A percentile compares a stretch with the other conserved stretches of the same genome.
Evolutionary conservation across 2,888 invertebrate genomes (phyloP).

Genomic region (Amphipoea lucens): DNA sequence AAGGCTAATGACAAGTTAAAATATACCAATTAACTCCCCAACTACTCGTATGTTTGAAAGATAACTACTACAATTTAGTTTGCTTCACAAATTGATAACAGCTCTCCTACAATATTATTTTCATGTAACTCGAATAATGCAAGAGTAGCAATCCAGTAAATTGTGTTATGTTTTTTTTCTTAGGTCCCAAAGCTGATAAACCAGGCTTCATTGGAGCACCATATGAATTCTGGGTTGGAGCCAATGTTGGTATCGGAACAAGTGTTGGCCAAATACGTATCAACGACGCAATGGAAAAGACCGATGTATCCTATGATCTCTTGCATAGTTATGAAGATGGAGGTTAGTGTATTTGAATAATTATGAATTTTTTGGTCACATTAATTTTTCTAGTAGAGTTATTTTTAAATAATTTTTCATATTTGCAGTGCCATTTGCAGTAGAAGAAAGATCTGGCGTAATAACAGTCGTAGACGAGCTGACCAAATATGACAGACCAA

Average conservation of each 20-base stretch:
- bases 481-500: slow-evolving; percentile 91
- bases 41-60: neutral
- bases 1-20: neutral
- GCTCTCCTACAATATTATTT: neutral
- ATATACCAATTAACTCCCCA: too few species aligned
- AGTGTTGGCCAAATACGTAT: slow-evolving; percentile 96
- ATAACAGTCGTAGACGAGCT: slow-evolving; percentile 95
- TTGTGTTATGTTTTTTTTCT: slow-evolving; percentile 51
- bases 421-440: slow-evolving; percentile 96
- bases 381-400: neutral
- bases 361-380: neutral
- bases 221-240: slow-evolving; percentile 97
- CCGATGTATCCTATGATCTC: slow-evolving; percentile 93
- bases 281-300: slow-evolving; percentile 92
- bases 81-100: neutral
- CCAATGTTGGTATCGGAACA: slow-evolving; percentile 95
- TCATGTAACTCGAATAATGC: neutral
- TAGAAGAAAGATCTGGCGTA: slow-evolving; percentile 96
- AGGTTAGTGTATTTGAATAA: slow-evolving; percentile 86
- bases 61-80: neutral
- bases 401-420: neutral
- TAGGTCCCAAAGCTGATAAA: slow-evolving; percentile 88
- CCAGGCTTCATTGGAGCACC: slow-evolving; percentile 96
- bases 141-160: neutral
- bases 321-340: slow-evolving; percentile 96